phyloP scores from a whole-genome alignment of 2,888 invertebrate genomes.

The Cryptosula pallasiana region DNA sequence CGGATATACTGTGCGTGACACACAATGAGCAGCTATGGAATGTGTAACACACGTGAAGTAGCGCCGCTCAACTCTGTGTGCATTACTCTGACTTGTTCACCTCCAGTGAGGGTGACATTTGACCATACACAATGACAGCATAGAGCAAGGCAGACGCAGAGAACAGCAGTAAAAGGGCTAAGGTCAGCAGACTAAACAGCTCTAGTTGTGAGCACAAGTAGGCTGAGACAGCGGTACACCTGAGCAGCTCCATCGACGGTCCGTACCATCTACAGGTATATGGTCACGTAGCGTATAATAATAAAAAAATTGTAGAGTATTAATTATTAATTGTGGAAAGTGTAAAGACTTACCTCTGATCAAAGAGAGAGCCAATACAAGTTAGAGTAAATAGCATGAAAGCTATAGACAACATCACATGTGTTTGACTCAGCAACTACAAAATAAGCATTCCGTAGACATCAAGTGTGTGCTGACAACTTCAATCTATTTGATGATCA shows the following conservation, averaged over 20 bases:
- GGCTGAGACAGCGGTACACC: conserved; percentile 30
- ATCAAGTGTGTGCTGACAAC: not conserved
- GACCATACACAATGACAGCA: not conserved
- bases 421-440: conserved; percentile 22
- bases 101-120: not conserved
- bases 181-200: not conserved
- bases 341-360: conserved; percentile 35
- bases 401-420: conserved; percentile 31
- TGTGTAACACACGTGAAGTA: too few species aligned
- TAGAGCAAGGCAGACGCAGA: not conserved
- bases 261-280: conserved; percentile 34
- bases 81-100: not conserved
- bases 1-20: too few species aligned
- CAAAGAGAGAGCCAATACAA: conserved; percentile 37
- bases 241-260: conserved; percentile 31
- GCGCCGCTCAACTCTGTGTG: too few species aligned
- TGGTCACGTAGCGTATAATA: too few species aligned
- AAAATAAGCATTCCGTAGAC: not conserved
- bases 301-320: too few species aligned
- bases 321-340: not conserved
- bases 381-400: conserved; percentile 34
- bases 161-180: not conserved
- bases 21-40: too few species aligned
- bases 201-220: not conserved
- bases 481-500: not conserved